Conservation (phyloP, 2,797 vertebrate species). For the Crotalus adamanteus region DNA sequence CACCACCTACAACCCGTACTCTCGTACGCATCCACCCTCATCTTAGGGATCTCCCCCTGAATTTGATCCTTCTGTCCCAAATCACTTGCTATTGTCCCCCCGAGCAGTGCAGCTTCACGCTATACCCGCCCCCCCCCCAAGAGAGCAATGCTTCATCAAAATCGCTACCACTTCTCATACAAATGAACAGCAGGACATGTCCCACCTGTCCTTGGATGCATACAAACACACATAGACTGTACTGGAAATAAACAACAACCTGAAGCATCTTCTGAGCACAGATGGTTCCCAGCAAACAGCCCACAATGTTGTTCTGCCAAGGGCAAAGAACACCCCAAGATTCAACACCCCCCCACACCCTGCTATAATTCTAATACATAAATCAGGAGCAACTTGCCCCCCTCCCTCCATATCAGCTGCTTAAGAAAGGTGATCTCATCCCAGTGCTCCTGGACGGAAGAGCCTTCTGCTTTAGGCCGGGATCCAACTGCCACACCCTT, state of each 20-base stretch:
- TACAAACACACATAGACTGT: background rate
- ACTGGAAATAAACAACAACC: background rate
- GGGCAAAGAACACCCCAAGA: background rate
- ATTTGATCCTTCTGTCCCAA: background rate
- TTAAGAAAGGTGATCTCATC: background rate
- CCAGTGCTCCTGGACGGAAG: background rate
- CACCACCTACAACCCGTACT: background rate
- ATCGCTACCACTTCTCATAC: background rate
- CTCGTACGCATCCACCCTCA: background rate
- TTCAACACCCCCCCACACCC: background rate
- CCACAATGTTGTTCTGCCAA: too few species aligned
- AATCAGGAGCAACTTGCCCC: background rate
- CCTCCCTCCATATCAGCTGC: background rate
- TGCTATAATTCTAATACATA: background rate
- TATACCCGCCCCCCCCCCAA: background rate
- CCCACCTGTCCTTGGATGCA: background rate
- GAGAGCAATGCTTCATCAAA: background rate
- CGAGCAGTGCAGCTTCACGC: background rate
- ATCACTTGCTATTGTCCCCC: background rate
- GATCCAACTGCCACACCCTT: constrained; percentile 28
- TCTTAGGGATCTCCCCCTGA: background rate
- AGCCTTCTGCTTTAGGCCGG: background rate
- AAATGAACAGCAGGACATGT: background rate
- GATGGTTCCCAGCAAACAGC: background rate
- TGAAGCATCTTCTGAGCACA: background rate